These are phyloP conservation scores for Holothuria leucospilota DNA, from an alignment of 53 echinoderm and acorn worm genomes.

Conservation along the genomic window DNA sequence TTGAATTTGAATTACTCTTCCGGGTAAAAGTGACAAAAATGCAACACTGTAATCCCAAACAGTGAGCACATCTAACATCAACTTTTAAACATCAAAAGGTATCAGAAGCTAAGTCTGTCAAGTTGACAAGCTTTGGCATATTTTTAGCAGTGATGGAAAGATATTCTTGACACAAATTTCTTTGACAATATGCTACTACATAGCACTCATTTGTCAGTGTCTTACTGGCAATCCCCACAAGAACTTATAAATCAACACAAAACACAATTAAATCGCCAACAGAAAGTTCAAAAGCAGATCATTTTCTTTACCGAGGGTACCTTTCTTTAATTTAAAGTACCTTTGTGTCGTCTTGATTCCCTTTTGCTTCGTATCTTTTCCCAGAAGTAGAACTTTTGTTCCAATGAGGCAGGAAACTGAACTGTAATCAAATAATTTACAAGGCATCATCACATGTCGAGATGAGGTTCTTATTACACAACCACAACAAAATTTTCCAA, in stretches of 20 bases:
- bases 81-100: neutral
- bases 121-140: neutral
- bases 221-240: neutral
- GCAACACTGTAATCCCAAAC: slow-evolving; percentile 10
- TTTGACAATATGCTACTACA: neutral
- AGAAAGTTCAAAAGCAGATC: neutral
- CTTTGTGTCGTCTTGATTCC: no score
- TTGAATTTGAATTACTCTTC: neutral
- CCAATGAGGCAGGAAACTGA: no score
- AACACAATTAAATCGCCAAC: neutral
- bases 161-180: neutral
- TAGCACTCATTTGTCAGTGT: neutral
- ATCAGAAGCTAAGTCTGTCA: neutral
- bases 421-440: no score
- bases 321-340: no score
- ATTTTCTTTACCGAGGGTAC: no score
- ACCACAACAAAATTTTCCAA: no score
- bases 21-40: neutral
- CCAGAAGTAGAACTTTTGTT: no score
- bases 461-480: no score
- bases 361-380: no score
- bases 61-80: neutral
- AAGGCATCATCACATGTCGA: no score
- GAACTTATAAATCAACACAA: neutral
- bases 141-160: neutral